These are phyloP conservation scores for Diarsia brunnea DNA, from an alignment of 2,888 invertebrate genomes.

Conservation along the genomic window DNA sequence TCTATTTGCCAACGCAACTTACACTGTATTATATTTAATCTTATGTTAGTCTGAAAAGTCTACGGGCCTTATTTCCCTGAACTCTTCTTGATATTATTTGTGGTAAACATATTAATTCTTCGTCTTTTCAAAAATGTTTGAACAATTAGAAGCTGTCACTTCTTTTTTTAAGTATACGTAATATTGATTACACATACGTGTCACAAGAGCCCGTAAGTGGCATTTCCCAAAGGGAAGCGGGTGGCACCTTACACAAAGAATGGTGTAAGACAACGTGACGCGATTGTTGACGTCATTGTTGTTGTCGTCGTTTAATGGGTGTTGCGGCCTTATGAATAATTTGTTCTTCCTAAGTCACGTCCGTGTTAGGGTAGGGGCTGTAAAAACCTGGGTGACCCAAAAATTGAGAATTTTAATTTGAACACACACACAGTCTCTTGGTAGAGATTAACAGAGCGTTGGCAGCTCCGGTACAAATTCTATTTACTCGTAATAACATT, in stretches of 20 bases:
- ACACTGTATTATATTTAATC: no score
- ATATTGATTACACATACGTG: slow-evolving; percentile 41
- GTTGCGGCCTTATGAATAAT: slow-evolving; percentile 14
- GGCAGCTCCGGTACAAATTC: not conserved
- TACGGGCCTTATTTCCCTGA: no score
- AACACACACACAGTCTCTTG: not conserved
- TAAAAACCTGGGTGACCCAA: not conserved
- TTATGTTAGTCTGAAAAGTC: no score
- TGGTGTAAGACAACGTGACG: slow-evolving; percentile 44
- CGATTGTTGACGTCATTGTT: slow-evolving; percentile 45
- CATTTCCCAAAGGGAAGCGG: slow-evolving; percentile 61
- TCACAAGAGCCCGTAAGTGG: slow-evolving; percentile 32
- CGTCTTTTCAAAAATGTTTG: not conserved
- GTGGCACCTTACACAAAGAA: slow-evolving; percentile 54
- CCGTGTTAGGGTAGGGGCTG: not conserved
- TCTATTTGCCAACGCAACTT: no score
- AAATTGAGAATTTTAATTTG: not conserved
- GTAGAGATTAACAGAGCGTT: slow-evolving; percentile 15
- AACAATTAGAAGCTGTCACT: not conserved
- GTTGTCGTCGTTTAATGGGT: slow-evolving; percentile 3
- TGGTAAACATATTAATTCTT: no score
- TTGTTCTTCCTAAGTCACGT: not conserved
- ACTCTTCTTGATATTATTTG: no score
- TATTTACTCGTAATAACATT: slow-evolving; percentile 13
- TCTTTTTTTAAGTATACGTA: not conserved